Base-by-base conservation (phyloP, 2,888 invertebrate genomes). In the Diloba caeruleocephala region DNA sequence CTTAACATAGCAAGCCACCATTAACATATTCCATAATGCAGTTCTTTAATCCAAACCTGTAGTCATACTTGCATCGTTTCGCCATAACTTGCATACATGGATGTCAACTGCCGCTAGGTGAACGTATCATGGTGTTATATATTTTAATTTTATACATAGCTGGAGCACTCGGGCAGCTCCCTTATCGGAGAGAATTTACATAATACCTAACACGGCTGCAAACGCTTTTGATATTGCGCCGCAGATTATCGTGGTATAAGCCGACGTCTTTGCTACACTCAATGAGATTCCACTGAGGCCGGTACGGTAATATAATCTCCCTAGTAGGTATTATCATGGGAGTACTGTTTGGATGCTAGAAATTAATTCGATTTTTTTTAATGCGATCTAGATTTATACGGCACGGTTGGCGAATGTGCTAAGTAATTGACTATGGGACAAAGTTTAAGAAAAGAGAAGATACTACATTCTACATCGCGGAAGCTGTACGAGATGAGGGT, bases 171-270 rank as follows among this genome's bases (percentile, higher is more conserved):
- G 74, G 71, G 74, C 70, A 71, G 79, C 72, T 71, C 71, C 74
- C 85, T 87, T 88, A 88, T 88, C 88, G 80, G 57, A 62, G 46
- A 10, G 61, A 81, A 87, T 89, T 88, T 88, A 82, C 88, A 88
- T 89, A 89, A 87, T 88, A 86, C 82, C 78, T 77, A 62, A 85
- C 79, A 82, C 75, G 76, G 67, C 65, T 61, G 79, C 77, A 72
- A 79, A 71, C 76, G 81, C 79, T 80, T 80, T 78, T 84, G 83
- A 86, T 88, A 88, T 85, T 87, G 84, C 84, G 76, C 71, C 76
- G 71, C 80, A 84, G 88, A 88, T 87, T 82, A 88, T 85, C 80
- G 78, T 60, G 55, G 77, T 69, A 79, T 81, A 81, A 86, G 82
- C 82, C 82, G 74, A 55, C 80, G 75, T 81, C 82, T 81, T 82